Evolutionary conservation across 2,888 invertebrate genomes (phyloP).

Genomic region (Eristalis intricaria): DNA sequence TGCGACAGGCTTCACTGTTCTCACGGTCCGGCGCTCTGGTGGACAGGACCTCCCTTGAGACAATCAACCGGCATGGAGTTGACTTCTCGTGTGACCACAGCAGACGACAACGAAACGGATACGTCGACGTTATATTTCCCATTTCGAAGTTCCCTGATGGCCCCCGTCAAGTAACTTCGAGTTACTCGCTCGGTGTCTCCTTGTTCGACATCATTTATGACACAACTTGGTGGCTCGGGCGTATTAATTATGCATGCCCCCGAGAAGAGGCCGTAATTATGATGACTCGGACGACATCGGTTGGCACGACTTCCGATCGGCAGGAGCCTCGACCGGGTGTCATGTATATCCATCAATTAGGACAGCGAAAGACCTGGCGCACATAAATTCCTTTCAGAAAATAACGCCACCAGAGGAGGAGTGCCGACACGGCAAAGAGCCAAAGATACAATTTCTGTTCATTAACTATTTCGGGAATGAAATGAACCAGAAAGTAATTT

Average conservation of each 20-base stretch:
- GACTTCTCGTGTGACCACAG: not conserved
- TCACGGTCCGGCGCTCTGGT: not conserved
- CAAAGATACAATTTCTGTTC: not conserved
- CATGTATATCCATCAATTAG: not conserved
- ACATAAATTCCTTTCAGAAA: not conserved
- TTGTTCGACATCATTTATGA: not conserved
- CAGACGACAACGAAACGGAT: not conserved
- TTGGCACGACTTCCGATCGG: not conserved
- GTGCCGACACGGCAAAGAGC: not conserved
- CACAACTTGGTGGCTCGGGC: not conserved
- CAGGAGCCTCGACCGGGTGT: not conserved
- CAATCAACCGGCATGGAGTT: not conserved
- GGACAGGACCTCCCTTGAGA: not conserved
- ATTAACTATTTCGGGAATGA: not conserved
- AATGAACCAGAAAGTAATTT: not conserved
- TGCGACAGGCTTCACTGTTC: not conserved
- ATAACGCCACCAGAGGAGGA: not conserved
- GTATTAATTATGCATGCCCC: not conserved
- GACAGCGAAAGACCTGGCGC: not conserved
- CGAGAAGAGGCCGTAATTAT: not conserved
- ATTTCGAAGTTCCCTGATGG: not conserved
- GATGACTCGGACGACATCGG: not conserved
- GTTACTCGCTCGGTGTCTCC: not conserved
- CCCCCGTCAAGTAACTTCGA: not conserved
- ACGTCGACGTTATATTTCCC: not conserved